A percentile compares a stretch with the other conserved stretches of the same genome.
phyloP scores from a whole-genome alignment of 2,113 vertebrate species.

The Phylloscopus trochilus region DNA sequence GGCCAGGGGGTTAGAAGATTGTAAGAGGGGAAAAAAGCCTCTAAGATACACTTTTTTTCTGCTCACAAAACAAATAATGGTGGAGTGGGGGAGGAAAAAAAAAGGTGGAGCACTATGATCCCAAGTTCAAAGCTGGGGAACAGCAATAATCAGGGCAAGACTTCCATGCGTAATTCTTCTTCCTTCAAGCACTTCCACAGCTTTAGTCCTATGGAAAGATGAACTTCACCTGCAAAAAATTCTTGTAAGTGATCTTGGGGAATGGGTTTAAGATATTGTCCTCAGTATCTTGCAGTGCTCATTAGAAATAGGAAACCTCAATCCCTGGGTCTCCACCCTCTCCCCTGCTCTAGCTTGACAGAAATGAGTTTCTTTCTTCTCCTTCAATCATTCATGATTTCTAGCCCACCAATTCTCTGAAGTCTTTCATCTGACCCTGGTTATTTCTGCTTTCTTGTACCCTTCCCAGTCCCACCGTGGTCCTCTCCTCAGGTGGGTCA shows the following conservation, averaged over 20 bases:
- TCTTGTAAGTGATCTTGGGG: neutral
- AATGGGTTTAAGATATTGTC: neutral
- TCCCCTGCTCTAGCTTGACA: neutral
- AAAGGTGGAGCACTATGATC: neutral
- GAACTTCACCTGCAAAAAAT: neutral
- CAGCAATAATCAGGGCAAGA: neutral
- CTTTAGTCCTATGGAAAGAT: neutral
- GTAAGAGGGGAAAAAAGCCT: neutral
- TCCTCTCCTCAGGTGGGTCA: neutral
- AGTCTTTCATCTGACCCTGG: neutral
- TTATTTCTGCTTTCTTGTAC: neutral
- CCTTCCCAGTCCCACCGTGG: neutral
- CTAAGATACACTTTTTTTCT: neutral
- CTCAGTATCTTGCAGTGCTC: accelerated
- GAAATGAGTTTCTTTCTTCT: neutral
- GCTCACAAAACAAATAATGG: neutral
- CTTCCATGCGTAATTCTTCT: neutral
- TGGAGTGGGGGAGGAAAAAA: accelerated
- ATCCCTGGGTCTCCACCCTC: neutral
- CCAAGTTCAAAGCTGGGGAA: neutral
- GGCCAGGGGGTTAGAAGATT: neutral
- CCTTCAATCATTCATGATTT: neutral
- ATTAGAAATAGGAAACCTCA: neutral
- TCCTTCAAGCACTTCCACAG: neutral
- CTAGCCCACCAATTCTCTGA: neutral